Base-by-base conservation (phyloP, 2,797 vertebrate species). In the Molossus alvarezi region DNA sequence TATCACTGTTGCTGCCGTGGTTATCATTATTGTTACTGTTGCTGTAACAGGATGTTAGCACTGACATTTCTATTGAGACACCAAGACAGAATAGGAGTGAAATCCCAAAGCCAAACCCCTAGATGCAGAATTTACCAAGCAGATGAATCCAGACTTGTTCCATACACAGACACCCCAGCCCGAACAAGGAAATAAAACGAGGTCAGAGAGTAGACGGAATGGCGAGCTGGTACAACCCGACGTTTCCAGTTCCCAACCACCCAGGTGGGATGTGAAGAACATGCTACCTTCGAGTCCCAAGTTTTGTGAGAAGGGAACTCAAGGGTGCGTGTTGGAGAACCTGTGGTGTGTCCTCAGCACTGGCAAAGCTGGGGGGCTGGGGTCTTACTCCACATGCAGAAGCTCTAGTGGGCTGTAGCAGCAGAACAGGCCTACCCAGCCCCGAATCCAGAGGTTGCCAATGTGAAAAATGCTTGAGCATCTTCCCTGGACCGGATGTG, bases 91-190 rank as follows among this genome's bases (percentile, higher is more conserved):
- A 64, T 5, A 41, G 80, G 81, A 91, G 76, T 13, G 27, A 91
- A 75, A 81, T 51, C 57, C 33, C 45, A 83, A 69, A 83, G 53
- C 62, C 65, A 53, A 65, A 23, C 25, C 79, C 57, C 55, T 69
- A 41, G 29, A 77, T 20, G 58, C 72, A 95, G 60, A 67, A 89
- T 51, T 88, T 87, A 88, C 64, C 81, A 88, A 94, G 67, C 55
- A 90, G 62, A 77, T n/a, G 20, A 80, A 92, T 81, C 53, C 65
- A 76, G 55, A 94, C 58, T 67, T 41, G 57, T 87, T 92, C 90
- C 67, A 55, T 87, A 95, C 83, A 73, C 60, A 51, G 64, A 87
- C 94, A 72, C 7, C 37, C 86, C 82, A 87, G 73, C 62, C 79
- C 92, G 86, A 58, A 77, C 25, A 81, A 83, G 72, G 58, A 62